Conservation (phyloP, 2,888 invertebrate genomes). For the Ennomos fuscantarius region DNA sequence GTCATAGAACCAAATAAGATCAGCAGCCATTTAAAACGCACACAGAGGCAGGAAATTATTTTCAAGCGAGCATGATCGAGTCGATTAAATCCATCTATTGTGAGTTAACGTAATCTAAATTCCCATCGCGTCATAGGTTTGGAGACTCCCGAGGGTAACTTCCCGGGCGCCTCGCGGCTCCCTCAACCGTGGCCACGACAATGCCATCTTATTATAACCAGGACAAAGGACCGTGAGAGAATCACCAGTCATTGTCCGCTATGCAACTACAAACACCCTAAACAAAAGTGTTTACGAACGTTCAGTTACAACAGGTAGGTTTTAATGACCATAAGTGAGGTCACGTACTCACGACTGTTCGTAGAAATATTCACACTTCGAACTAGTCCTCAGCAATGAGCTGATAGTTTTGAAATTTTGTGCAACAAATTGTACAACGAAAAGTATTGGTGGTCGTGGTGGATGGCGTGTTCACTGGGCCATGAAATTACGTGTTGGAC, state of each 20-base stretch:
- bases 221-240: constrained; percentile 74
- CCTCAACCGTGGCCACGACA: constrained; percentile 73
- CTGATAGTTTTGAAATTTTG: constrained; percentile 39
- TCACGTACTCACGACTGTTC: constrained; percentile 18
- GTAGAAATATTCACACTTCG: constrained; percentile 17
- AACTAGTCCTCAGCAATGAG: not conserved
- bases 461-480: constrained; percentile 53
- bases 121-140: constrained; percentile 65
- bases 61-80: constrained; percentile 52
- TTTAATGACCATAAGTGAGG: constrained; percentile 19
- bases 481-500: constrained; percentile 64
- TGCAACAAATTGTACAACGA: constrained; percentile 36
- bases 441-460: constrained; percentile 19
- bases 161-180: constrained; percentile 62
- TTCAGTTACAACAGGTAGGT: constrained; percentile 9
- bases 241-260: constrained; percentile 58
- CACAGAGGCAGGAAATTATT: constrained; percentile 40
- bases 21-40: constrained; percentile 14
- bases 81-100: constrained; percentile 67
- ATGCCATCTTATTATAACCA: constrained; percentile 71
- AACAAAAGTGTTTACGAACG: constrained; percentile 31
- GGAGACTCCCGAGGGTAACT: constrained; percentile 64
- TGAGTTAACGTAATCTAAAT: constrained; percentile 73
- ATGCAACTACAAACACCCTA: constrained; percentile 42
- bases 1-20: not conserved